These are phyloP conservation scores for Ia io DNA, from an alignment of 2,113 vertebrate species.

Conservation along the genomic window DNA sequence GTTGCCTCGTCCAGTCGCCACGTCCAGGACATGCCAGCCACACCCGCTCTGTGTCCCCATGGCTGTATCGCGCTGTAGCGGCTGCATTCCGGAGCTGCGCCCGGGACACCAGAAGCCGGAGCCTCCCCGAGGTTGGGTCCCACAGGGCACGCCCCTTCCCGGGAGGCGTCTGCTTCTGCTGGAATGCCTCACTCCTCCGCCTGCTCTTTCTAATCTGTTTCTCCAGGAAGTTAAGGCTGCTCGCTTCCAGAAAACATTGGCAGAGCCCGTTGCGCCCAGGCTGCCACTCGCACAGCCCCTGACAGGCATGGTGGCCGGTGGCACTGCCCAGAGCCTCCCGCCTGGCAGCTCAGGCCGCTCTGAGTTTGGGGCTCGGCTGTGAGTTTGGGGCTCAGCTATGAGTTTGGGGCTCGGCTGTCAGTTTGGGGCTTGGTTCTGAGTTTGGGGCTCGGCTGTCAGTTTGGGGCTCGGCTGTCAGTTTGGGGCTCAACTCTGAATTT, in stretches of 20 bases:
- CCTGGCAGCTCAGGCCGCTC: neutral
- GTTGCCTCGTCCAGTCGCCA: neutral
- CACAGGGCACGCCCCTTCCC: neutral
- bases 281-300: fast-evolving
- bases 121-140: neutral
- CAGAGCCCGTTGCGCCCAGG: too few species aligned
- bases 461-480: too few species aligned
- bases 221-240: neutral
- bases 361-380: neutral
- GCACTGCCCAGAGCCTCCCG: neutral
- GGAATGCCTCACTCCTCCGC: neutral
- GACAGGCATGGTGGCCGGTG: fast-evolving
- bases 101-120: neutral
- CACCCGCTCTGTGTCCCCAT: neutral
- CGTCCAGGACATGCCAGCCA: neutral
- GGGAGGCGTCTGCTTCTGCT: neutral
- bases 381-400: neutral
- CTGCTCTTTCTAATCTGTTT: neutral
- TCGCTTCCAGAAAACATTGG: neutral
- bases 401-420: too few species aligned
- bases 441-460: neutral
- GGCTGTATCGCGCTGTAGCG: too few species aligned
- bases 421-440: neutral
- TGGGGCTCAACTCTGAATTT: too few species aligned
- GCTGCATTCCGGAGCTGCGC: neutral